These are phyloP conservation scores for Didymodactylos carnosus DNA, from an alignment of 2,888 invertebrate genomes.

Conservation along the genomic window DNA sequence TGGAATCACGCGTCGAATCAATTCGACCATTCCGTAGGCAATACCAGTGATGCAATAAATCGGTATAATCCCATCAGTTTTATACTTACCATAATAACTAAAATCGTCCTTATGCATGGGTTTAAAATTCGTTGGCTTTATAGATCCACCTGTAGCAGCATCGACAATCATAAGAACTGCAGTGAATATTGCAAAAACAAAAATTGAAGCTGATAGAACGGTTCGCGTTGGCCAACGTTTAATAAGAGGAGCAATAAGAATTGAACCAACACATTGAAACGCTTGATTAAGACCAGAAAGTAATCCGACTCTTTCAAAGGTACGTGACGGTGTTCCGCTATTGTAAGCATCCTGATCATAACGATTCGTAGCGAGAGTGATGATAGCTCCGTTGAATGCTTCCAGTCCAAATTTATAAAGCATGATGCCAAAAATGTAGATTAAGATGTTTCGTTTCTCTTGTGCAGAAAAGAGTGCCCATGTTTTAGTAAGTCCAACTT, in stretches of 20 bases:
- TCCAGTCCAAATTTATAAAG: not conserved
- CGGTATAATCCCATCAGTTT: not conserved
- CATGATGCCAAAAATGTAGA: not conserved
- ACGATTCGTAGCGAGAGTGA: not conserved
- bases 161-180: not conserved
- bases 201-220: not conserved
- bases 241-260: not conserved
- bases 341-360: not conserved
- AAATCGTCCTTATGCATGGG: not conserved
- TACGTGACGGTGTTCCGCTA: not conserved
- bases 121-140: not conserved
- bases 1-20: not conserved
- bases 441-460: not conserved
- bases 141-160: not conserved
- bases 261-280: not conserved
- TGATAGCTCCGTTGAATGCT: not conserved
- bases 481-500: too few species aligned
- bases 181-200: not conserved
- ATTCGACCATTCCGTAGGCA: not conserved
- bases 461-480: not conserved
- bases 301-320: not conserved
- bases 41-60: not conserved
- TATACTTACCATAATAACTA: not conserved
- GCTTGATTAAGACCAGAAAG: not conserved
- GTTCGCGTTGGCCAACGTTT: not conserved